Base-by-base conservation (phyloP, 1,140 invertebrate species). In the Tetramorium simillimum region DNA sequence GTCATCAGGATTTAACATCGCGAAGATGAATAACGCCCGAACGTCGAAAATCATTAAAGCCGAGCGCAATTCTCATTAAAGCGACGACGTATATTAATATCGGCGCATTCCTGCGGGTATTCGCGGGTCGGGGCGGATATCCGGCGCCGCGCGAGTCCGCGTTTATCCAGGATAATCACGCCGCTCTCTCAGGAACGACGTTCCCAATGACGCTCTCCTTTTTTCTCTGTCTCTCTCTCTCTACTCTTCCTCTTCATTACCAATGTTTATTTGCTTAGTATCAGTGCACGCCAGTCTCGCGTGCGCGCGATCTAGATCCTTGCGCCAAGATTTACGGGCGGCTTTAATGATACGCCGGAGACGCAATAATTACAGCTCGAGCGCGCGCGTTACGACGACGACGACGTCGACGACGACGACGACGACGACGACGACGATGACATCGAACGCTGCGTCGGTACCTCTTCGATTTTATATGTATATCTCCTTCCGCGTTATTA, bases 261-360 rank as follows among this genome's bases (percentile, higher is more conserved):
- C 43, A 33, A 85, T 65, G 82, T 78, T 78, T 84, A 84, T 84
- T 84, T 84, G 80, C 80, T 40, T 46, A 75, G 40, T 33, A 43
- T 73, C 80, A 46, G 40, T 40, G 69, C 69, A 28, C 40, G 63
- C 18, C 33, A 49, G 46, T 53, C 63, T 69, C 63, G 77, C 63
- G 63, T 70, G 80, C 53, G 37, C 67, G 53, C 80, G 69, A 84
- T 84, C 53, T 84, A 73, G 69, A 84, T 84, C 40, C 69, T 49
- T 43, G 28, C 43, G n/a, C 40, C 24, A 60, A 84, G 80, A 84
- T 84, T 84, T 84, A 84, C 80, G 40, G 53, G 37, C 69, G 53
- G 80, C n/a, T 84, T 60, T 84, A 84, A 84, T 84, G 80, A 84
- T 84, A 84, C 69, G 40, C 53, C 80, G 80, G 69, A 62, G 58